Base-by-base conservation (phyloP, 2,113 vertebrate species). In the Phyllostomus hastatus region DNA sequence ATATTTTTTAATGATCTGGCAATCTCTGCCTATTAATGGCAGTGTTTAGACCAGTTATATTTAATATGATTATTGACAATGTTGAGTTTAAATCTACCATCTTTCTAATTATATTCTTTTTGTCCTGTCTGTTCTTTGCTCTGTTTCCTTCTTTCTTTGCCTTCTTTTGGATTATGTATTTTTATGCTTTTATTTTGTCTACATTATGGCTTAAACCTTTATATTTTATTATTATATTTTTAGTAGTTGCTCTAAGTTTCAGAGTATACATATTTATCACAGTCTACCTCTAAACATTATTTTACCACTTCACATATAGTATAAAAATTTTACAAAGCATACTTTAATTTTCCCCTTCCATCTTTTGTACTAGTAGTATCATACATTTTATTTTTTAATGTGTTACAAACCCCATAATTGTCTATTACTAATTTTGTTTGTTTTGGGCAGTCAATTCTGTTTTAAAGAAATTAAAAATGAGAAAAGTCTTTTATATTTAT, bases 181-280 rank as follows among this genome's bases (percentile, higher is more conserved):
- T 70, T 80, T 79, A 67, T 61, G 46, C 72, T 89, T 92, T 96
- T 75, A 87, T 87, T 91, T 88, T 20, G 48, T 76, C 4, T 80
- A 26, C 17, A 66, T n/a, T 81, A 70, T 19, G 75, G 43, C 6
- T 75, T 75, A 59, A 22, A 73, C 28, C 1, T 41, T 72, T 41
- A 22, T 66, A 4, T 46, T 41, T 33, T 72, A 17, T 41, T 73
- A 59, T 43, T 16, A 72, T 88, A 70, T 84, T 90, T 70, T 89
- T 89, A 72, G 78, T 75, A 61, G 41, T 92, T 59, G 5, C n/a
- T 76, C 14, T 59, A 38, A 10, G 41, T 73, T 91, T 76, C 41
- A 26, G 2, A 67, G 28, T 14, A 22, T 50, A 38, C 12, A 33
- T 26, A 24, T 72, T 61, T 26, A 35, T 41, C 38, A 82, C 9